Base-by-base conservation (phyloP, 2,888 invertebrate species). In the Drosophila infuscata region DNA sequence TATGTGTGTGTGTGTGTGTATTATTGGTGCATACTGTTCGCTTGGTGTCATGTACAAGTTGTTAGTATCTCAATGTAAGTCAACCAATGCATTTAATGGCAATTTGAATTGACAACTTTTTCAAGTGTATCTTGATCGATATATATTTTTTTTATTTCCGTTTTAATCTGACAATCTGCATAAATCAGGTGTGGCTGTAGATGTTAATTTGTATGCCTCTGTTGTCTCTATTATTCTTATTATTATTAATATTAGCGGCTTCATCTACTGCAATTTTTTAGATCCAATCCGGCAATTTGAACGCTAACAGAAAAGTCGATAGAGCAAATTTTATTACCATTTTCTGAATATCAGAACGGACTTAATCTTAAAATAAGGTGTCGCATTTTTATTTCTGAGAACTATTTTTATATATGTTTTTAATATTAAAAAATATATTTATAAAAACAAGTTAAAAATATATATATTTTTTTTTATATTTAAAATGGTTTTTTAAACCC, bases 181-280 rank as follows among this genome's bases (percentile, higher is more conserved):
- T 68, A 71, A 68, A 68, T 71, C 49, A 71, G 72, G 49, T 60
- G 72, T 58, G 72, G 60, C 25, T 71, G 11, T 11, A n/a, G 8
- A 29, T 46, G 20, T 56, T n/a, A 46, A 60, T 51, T 56, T 33
- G n/a, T 38, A 75, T 49, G 25, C 38, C 8, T n/a, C 7, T 8
- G 20, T 4, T 46, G 46, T 46, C 46, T 25, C 8, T 25, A 25
- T n/a, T 41, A 30, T 4, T 6, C 38, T 17, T 6, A 20, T 49
- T 49, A n/a, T 11, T 20, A 36, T 12, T 33, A 46, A 20, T 43
- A 20, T 20, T 12, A 12, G 43, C 11, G 20, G 11, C 43, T 43
- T 43, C 20, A 12, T 6, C 11, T 11, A 20, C 20, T 43, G 43
- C 11, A 20, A 20, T 5, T 5, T 43, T 11, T 5, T 43, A 5